Evolutionary conservation across 2,113 vertebrate species (phyloP).

Genomic region (Petroica traversi): DNA sequence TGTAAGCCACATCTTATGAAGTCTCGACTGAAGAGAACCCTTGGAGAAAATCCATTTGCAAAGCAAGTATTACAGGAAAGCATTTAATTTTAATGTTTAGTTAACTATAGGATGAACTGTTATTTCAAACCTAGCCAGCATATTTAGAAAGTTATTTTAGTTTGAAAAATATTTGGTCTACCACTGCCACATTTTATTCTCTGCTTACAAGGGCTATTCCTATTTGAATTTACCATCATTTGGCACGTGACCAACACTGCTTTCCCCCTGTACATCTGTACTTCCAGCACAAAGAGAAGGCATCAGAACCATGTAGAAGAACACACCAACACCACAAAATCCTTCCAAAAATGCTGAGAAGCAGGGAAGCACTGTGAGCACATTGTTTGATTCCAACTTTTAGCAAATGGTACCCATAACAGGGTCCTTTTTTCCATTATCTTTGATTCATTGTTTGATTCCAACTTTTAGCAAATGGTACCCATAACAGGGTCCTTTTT

Average conservation of each 20-base stretch:
- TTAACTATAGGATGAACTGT: background rate
- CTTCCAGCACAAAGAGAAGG: background rate
- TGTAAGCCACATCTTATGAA: background rate
- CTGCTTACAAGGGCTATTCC: background rate
- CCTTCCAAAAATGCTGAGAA: background rate
- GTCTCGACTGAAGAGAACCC: background rate
- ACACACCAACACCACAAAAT: background rate
- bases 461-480: background rate
- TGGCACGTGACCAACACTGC: background rate
- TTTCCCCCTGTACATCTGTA: background rate
- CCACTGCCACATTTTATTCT: background rate
- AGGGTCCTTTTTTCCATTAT: too few relatives aligned
- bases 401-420: background rate
- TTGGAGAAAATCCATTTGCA: background rate
- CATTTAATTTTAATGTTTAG: background rate
- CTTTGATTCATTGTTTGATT: fast-evolving
- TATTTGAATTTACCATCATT: background rate
- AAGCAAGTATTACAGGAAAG: background rate
- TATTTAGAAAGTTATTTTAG: background rate
- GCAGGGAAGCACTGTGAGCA: background rate
- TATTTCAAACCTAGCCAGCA: background rate
- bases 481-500: background rate
- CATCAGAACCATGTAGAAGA: background rate
- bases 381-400: fast-evolving
- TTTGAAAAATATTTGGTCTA: background rate